Evolutionary conservation across 2,888 invertebrate genomes (phyloP).

Genomic region (Platycheirus rosarum): DNA sequence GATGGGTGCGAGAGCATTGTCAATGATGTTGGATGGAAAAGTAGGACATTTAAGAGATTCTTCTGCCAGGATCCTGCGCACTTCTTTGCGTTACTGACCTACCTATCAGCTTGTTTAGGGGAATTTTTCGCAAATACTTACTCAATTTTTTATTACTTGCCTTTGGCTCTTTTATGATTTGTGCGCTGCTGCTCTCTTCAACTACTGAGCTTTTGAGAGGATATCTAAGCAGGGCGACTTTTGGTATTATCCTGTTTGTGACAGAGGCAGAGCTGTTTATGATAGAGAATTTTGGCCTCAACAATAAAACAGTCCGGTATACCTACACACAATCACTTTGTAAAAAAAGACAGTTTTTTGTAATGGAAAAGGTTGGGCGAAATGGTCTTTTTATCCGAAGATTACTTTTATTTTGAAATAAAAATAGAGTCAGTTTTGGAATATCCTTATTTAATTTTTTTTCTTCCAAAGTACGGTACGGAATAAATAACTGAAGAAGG

Average conservation of each 20-base stretch:
- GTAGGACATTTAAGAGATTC: slow-evolving; percentile 64
- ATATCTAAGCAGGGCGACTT: neutral
- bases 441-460: no score
- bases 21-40: slow-evolving; percentile 15
- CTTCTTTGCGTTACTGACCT: slow-evolving; percentile 47
- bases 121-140: slow-evolving; percentile 18
- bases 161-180: slow-evolving; percentile 17
- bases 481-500: slow-evolving; percentile 15
- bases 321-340: no score
- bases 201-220: neutral
- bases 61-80: slow-evolving; percentile 49
- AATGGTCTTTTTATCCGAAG: no score
- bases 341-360: no score
- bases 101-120: slow-evolving; percentile 21
- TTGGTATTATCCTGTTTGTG: neutral
- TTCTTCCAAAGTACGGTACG: neutral
- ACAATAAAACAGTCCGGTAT: neutral
- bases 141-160: slow-evolving; percentile 1
- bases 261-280: slow-evolving; percentile 8
- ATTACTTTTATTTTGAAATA: no score
- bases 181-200: neutral
- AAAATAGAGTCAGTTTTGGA: no score
- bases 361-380: no score
- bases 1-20: slow-evolving; percentile 32
- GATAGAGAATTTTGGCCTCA: neutral